These are phyloP conservation scores for Ellobium chinense DNA, from an alignment of 2,888 invertebrate genomes.

Conservation along the genomic window DNA sequence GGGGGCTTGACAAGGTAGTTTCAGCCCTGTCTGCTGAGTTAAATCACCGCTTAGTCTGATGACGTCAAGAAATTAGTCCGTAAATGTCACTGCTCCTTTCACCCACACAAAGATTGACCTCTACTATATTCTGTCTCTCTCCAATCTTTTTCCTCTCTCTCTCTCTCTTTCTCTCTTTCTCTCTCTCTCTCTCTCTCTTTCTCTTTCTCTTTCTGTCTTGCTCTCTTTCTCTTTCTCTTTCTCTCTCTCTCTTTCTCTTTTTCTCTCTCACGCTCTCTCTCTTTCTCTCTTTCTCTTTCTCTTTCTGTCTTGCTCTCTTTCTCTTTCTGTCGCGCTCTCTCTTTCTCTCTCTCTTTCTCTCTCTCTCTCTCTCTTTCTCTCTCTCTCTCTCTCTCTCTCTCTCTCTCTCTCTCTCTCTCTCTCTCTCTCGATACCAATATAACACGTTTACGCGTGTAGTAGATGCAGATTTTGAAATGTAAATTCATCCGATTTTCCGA, in stretches of 20 bases:
- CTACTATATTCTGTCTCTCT: too few relatives aligned
- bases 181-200: constrained; percentile 6
- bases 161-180: neutral
- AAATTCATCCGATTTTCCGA: too few relatives aligned
- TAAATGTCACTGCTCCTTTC: too few relatives aligned
- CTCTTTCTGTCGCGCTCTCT: neutral
- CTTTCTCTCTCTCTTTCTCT: neutral
- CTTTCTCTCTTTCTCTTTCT: neutral
- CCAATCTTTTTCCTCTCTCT: neutral
- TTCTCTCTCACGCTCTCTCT: neutral
- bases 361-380: neutral
- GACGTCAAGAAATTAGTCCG: too few relatives aligned
- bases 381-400: neutral
- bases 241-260: neutral
- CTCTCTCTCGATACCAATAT: neutral
- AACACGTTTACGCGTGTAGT: too few relatives aligned
- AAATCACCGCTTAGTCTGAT: too few relatives aligned
- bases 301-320: neutral
- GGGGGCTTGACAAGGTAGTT: too few relatives aligned
- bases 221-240: neutral
- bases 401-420: neutral
- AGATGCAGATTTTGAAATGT: too few relatives aligned
- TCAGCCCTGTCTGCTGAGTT: too few relatives aligned
- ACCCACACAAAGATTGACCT: too few relatives aligned
- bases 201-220: neutral